Evolutionary conservation across 2,797 vertebrate genomes (phyloP).

Genomic region (Pseudochirops corinnae): DNA sequence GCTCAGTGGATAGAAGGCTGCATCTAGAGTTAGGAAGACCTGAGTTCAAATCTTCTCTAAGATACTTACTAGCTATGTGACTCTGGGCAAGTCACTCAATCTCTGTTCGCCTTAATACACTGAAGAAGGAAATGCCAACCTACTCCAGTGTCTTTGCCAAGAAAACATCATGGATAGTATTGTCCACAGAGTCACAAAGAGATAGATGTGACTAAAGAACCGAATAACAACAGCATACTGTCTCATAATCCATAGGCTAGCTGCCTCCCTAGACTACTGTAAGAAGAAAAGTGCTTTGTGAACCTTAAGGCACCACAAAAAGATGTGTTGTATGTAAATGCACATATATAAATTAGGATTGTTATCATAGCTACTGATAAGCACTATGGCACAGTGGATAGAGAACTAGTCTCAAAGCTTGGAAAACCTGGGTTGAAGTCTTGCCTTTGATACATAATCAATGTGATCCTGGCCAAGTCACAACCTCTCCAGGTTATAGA

Average conservation of each 20-base stretch:
- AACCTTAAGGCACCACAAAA: background rate
- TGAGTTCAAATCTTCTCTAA: background rate
- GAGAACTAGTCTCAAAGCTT: background rate
- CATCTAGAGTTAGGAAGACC: background rate
- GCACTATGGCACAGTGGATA: background rate
- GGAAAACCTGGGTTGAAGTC: background rate
- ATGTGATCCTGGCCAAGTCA: background rate
- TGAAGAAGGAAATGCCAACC: background rate
- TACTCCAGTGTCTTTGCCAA: background rate
- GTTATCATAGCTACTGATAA: background rate
- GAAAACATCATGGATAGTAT: background rate
- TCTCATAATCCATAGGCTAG: background rate
- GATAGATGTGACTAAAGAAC: background rate
- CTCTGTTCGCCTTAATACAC: background rate
- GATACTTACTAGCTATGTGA: background rate
- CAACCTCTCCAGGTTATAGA: background rate
- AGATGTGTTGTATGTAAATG: background rate
- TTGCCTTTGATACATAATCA: background rate
- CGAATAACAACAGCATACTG: background rate
- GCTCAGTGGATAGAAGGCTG: background rate
- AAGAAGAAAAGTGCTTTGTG: background rate
- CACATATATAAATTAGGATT: background rate
- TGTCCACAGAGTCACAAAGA: background rate
- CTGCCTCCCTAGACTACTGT: background rate
- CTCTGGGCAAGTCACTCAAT: background rate